Percentiles rank a stretch among this genome's conserved stretches.
These are phyloP conservation scores for Pentalonia nigronervosa DNA, from an alignment of 1,140 invertebrate species.

Conservation along the genomic window DNA sequence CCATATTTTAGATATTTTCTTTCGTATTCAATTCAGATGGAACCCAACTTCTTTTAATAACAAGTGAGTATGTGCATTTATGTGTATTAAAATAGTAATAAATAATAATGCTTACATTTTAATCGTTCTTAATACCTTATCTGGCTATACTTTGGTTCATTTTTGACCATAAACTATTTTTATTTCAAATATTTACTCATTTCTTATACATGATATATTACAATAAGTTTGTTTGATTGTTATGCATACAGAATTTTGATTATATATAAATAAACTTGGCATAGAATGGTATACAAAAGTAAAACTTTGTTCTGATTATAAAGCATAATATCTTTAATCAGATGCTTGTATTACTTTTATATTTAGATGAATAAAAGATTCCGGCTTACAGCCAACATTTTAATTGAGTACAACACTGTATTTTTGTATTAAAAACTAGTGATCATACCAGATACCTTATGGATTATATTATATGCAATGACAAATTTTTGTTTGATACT, in stretches of 20 bases:
- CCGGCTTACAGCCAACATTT: not conserved
- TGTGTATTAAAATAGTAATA: conserved; percentile 11
- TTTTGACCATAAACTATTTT: not conserved
- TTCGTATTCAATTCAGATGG: not conserved
- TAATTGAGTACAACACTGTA: not conserved
- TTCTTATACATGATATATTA: not conserved
- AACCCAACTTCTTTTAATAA: not conserved
- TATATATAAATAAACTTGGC: conserved; percentile 42
- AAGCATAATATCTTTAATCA: conserved; percentile 26
- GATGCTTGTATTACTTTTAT: conserved; percentile 32
- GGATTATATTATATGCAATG: not conserved
- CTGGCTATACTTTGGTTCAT: not conserved
- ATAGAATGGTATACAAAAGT: conserved; percentile 9
- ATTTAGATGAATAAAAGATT: conserved; percentile 42
- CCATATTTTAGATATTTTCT: not conserved
- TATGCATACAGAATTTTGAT: conserved; percentile 18
- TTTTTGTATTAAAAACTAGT: not conserved
- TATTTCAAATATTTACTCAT: conserved; percentile 15
- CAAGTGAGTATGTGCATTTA: not conserved
- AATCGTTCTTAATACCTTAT: not conserved
- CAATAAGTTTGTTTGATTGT: not conserved
- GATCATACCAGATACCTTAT: not conserved
- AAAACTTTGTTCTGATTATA: conserved; percentile 35
- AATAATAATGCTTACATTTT: not conserved
- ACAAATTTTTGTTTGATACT: not conserved